Evolutionary conservation across 2,113 vertebrate genomes (phyloP), one percentile per base, ranked within the genome.

Genomic region (Epinephelus fuscoguttatus): DNA sequence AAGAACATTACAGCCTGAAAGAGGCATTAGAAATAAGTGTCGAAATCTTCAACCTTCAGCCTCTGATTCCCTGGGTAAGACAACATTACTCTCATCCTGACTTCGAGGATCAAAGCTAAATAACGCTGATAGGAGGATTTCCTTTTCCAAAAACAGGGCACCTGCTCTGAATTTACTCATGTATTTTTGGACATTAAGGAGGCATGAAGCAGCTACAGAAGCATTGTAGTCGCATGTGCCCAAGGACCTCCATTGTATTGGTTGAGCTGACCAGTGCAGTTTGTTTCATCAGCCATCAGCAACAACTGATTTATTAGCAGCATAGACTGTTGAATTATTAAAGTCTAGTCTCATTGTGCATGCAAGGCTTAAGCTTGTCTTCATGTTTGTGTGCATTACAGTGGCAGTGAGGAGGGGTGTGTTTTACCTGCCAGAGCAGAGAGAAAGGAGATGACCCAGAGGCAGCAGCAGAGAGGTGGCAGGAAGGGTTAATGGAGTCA

Each of bases 241-340:
- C 7, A 45, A 17, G 62, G 18, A 63, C 57, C 71, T 72, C 37
- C 40, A 59, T 63, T 49, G 27, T 56, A 42, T 55, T 23, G 0
- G 21, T 4, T 63, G 33, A 80, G 60, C 21, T 73, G 55, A 21
- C 27, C 14, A 0, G 2, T 52, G 33, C 53, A n/a, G 66, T 75
- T 62, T 75, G 15, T 59, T 67, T 25, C 19, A 76, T 61, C 71
- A 60, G 33, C 37, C 17, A 78, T 74, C 61, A 63, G 9, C 53
- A 72, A 7, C 47, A 10, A 25, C 21, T 66, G 23, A 72, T 80
- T 77, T 50, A 53, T 62, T 56, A 82, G 75, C 53, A 69, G 23
- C 67, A 70, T 52, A 21, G 10, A 33, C 14, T 68, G 6, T 57
- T 81, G 50, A 78, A 81, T 84, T 18, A 84, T 87, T 87, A 6